Conservation (phyloP, 2,113 vertebrate species). For the Atractosteus spatula region DNA sequence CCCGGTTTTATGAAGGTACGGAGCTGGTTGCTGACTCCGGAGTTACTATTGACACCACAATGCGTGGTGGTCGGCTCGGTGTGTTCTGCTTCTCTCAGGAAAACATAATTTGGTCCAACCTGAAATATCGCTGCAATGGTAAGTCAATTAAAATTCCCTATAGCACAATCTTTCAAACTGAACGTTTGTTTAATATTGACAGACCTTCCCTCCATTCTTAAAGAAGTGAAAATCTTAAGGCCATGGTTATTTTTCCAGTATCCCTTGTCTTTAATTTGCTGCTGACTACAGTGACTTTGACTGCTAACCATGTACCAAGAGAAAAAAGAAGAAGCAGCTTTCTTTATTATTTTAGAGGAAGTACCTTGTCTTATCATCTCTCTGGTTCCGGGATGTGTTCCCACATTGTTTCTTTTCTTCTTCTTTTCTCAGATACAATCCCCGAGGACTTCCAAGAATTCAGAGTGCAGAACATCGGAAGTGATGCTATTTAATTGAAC, state of each 20-base stretch:
- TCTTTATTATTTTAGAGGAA: too few relatives aligned
- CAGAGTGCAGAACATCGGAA: slow-evolving; percentile 64
- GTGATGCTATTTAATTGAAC: slow-evolving; percentile 22
- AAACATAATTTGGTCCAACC: slow-evolving; percentile 98
- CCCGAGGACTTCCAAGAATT: slow-evolving; percentile 85
- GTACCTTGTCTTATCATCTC: too few relatives aligned
- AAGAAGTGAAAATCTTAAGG: too few relatives aligned
- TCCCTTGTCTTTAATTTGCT: too few relatives aligned
- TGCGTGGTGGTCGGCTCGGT: slow-evolving; percentile 95
- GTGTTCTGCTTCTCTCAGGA: slow-evolving; percentile 99
- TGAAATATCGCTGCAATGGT: slow-evolving; percentile 98
- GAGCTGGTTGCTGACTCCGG: slow-evolving; percentile 89
- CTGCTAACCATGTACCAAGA: too few relatives aligned
- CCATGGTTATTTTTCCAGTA: too few relatives aligned
- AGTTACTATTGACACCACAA: slow-evolving; percentile 89
- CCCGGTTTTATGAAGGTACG: slow-evolving; percentile 90
- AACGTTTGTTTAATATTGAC: too few relatives aligned
- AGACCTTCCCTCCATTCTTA: too few relatives aligned
- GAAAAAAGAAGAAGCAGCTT: too few relatives aligned
- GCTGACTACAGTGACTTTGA: too few relatives aligned
- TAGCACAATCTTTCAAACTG: too few relatives aligned
- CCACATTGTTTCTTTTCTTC: slow-evolving; percentile 1
- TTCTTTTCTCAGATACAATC: slow-evolving; percentile 80
- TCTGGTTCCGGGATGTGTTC: neutral
- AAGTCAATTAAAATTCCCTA: slow-evolving; percentile 31